Evolutionary conservation across 2,888 invertebrate species (phyloP).

Genomic region (Nematopogon swammerdamellus): DNA sequence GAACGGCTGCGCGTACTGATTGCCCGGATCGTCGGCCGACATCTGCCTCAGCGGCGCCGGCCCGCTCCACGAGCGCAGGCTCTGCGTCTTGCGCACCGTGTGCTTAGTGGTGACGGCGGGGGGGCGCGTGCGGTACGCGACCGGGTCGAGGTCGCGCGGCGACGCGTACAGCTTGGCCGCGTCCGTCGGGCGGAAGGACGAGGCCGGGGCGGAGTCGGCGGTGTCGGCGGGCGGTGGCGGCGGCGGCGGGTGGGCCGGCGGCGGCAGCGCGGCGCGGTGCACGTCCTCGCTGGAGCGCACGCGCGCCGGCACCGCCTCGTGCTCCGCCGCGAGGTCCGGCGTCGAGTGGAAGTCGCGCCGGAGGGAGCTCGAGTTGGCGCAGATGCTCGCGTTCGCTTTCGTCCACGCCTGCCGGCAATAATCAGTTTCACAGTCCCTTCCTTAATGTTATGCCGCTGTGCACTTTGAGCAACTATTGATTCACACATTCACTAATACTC

Average conservation of each 20-base stretch:
- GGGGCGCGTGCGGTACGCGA: constrained; percentile 51
- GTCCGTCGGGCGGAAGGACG: constrained; percentile 86
- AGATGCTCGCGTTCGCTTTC: constrained; percentile 36
- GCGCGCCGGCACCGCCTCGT: constrained; percentile 26
- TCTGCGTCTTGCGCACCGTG: constrained; percentile 60
- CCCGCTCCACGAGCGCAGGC: constrained; percentile 49
- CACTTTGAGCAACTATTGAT: no score
- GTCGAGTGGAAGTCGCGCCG: constrained; percentile 86
- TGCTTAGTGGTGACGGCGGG: constrained; percentile 18
- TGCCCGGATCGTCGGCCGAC: constrained; percentile 33
- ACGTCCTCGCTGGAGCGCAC: constrained; percentile 46
- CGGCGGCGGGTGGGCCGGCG: constrained; percentile 80
- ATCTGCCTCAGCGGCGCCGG: constrained; percentile 24
- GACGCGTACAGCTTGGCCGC: constrained; percentile 73
- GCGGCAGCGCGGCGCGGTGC: constrained; percentile 60
- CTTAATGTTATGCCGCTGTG: no score
- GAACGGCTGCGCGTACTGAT: constrained; percentile 48
- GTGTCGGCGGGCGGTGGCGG: constrained; percentile 51
- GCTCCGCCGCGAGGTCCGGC: constrained; percentile 66
- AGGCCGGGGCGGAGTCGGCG: constrained; percentile 65
- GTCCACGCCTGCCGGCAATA: constrained; percentile 52
- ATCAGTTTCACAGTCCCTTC: no score
- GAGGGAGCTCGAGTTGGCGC: constrained; percentile 50
- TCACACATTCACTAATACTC: no score
- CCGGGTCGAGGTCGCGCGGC: constrained; percentile 77